Evolutionary conservation across 2,113 vertebrate species (phyloP), one percentile per base, ranked within the genome.

Genomic region (Eidolon helvum): DNA sequence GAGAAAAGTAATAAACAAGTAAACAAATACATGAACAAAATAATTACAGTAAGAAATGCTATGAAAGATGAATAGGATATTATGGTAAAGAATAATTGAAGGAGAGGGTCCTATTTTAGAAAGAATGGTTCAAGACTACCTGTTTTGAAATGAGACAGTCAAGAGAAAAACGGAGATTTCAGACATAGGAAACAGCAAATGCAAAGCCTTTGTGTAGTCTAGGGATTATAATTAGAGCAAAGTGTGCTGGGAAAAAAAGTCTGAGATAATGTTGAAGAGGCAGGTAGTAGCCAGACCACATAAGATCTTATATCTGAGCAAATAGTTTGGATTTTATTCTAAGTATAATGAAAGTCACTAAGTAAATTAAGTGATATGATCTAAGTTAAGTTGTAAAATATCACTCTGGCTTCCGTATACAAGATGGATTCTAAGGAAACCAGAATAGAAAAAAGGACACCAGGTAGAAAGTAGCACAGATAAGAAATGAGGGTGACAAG

Each of bases 1-100:
- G 26, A 95, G 28, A 77, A 96, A 92, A 30, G 30, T 18, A 82
- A 65, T 57, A 90, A 83, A 72, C 4, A 79, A 87, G 68, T 48
- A 91, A 93, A 75, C 18, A 94, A 79, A 91, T 16, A 95, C 5
- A 89, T 74, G 59, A 38, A 78, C 22, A 80, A 93, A 85, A 75
- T 80, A 88, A 94, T 61, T 80, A 87, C 1, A 87, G 61, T 94
- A 30, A n/a, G 71, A 80, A 91, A 10, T 87, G 24, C 24, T 91
- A 77, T 33, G 84, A 77, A 93, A 77, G 89, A 82, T 57, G 55
- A 82, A 84, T 2, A 89, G 24, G 24, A 19, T 50, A 74, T 33
- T 68, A 53, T 33, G 19, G 8, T 83, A 72, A 79, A 84, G 53
- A 93, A 82, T 87, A 71, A 91, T 57, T 24, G 43, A 63, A 83